phyloP scores from a whole-genome alignment of 2,113 vertebrate genomes.

The Neotragus moschatus region DNA sequence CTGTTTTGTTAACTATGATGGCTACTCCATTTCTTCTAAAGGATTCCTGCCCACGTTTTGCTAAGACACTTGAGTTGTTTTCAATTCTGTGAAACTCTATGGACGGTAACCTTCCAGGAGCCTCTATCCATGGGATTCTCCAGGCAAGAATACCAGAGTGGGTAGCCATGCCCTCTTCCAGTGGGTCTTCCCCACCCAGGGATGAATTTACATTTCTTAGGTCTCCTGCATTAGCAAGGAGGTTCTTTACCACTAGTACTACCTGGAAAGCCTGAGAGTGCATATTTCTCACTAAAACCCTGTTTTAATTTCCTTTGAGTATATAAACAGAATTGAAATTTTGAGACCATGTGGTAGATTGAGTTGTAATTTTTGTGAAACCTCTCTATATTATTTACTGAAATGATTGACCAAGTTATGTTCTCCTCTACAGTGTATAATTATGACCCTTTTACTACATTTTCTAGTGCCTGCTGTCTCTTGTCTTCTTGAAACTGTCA shows the following conservation, averaged over 20 bases:
- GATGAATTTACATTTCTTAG: neutral
- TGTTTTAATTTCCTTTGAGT: neutral
- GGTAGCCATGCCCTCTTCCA: neutral
- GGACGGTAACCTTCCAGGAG: neutral
- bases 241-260: neutral
- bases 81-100: neutral
- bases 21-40: too few species aligned
- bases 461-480: neutral
- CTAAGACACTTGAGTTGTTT: neutral
- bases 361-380: neutral
- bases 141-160: neutral
- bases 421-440: neutral
- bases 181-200: neutral
- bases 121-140: neutral
- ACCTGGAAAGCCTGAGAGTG: neutral
- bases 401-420: neutral
- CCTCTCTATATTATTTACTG: neutral
- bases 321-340: neutral
- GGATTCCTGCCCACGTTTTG: accelerated
- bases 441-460: neutral
- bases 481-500: neutral
- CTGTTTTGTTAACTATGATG: too few species aligned
- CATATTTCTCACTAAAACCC: neutral
- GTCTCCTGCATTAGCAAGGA: neutral
- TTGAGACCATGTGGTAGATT: neutral